A percentile compares a stretch with the other conserved stretches of the same genome.
Conservation (phyloP, 2,888 invertebrate genomes). For the Drosophila barbarae region DNA sequence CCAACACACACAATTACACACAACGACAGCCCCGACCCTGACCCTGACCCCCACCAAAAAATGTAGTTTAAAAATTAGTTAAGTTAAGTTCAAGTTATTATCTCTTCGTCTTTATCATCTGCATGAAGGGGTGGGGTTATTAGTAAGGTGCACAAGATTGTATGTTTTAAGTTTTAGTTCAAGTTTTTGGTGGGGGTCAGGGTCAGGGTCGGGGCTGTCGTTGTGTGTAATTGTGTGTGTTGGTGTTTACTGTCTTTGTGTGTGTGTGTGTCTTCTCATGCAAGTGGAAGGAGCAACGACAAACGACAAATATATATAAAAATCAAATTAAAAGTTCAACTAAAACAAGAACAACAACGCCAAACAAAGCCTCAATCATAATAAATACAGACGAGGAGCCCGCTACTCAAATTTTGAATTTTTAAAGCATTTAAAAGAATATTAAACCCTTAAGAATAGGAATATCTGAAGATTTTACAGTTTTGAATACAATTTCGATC, state of each 20-base stretch:
- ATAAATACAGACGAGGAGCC: background rate
- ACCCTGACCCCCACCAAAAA: slow-evolving; percentile 2
- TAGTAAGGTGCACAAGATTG: slow-evolving; percentile 5
- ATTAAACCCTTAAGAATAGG: no score
- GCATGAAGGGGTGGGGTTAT: background rate
- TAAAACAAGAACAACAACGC: slow-evolving; percentile 6
- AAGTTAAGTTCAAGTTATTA: background rate
- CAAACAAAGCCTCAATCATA: slow-evolving; percentile 10
- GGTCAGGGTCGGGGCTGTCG: slow-evolving; percentile 16
- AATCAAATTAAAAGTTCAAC: slow-evolving; percentile 5
- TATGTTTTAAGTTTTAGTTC: slow-evolving; percentile 7
- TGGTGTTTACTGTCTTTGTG: slow-evolving; percentile 7
- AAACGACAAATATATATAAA: slow-evolving; percentile 1
- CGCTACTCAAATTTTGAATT: background rate
- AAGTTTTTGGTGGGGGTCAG: slow-evolving; percentile 3
- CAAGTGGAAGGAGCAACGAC: slow-evolving; percentile 21
- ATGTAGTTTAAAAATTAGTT: background rate
- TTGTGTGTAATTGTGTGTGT: slow-evolving; percentile 1
- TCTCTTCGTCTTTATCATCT: background rate
- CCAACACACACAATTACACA: background rate
- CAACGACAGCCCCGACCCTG: slow-evolving; percentile 16
- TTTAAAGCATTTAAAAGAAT: no score
- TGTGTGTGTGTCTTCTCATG: slow-evolving; percentile 14
- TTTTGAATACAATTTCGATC: background rate
- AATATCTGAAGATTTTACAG: no score